phyloP scores from a whole-genome alignment of 2,113 vertebrate species.

The Rhizomys pruinosus region DNA sequence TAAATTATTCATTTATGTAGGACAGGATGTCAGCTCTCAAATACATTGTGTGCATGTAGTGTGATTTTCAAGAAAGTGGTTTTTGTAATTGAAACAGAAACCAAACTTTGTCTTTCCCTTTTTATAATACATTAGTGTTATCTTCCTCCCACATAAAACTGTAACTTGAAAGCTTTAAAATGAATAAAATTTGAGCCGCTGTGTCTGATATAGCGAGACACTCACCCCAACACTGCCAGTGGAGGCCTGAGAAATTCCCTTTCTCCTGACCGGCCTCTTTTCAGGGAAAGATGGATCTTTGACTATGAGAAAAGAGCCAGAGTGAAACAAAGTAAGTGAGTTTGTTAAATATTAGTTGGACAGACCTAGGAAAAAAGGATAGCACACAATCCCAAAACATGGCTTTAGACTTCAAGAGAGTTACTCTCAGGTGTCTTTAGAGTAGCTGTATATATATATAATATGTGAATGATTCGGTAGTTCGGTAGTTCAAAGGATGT shows the following conservation, averaged over 20 bases:
- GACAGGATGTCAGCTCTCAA: constrained; percentile 16
- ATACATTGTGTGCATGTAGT: not conserved
- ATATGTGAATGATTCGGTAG: too few relatives aligned
- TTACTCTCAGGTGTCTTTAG: not conserved
- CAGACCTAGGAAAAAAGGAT: too few relatives aligned
- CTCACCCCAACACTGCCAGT: not conserved
- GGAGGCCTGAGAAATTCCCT: not conserved
- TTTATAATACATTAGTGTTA: constrained; percentile 15
- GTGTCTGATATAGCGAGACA: not conserved
- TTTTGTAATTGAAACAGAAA: constrained; percentile 27
- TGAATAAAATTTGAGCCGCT: not conserved
- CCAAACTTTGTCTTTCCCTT: not conserved
- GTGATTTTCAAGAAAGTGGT: not conserved
- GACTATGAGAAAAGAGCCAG: not conserved
- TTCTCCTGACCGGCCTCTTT: not conserved
- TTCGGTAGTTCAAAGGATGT: not conserved
- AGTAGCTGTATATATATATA: not conserved
- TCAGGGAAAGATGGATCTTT: not conserved
- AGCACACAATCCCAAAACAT: not conserved
- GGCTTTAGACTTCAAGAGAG: not conserved
- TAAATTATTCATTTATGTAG: not conserved
- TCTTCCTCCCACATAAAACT: too few relatives aligned
- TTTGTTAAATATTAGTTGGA: not conserved
- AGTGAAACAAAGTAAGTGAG: not conserved
- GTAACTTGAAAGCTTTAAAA: constrained; percentile 35